These are phyloP conservation scores for Chitala chitala DNA, from an alignment of 2,113 vertebrate genomes.

Conservation along the genomic window DNA sequence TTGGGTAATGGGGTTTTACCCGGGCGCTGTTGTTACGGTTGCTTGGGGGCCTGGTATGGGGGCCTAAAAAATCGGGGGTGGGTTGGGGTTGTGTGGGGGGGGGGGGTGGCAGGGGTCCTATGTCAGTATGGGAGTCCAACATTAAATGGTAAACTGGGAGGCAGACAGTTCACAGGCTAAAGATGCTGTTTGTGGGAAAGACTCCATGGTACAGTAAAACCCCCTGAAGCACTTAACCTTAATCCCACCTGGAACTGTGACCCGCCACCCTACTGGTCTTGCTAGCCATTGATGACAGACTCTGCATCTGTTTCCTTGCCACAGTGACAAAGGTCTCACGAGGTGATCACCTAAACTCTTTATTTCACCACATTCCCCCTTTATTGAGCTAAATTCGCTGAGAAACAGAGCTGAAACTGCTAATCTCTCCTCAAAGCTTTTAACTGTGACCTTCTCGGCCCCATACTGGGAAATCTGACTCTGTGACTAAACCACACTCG, in stretches of 20 bases:
- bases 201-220: not conserved
- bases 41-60: not conserved
- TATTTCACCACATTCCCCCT: conserved; percentile 5
- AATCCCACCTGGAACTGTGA: not conserved
- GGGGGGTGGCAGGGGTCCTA: too few relatives aligned
- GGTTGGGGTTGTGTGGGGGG: too few relatives aligned
- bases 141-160: too few relatives aligned
- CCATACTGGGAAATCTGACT: not conserved
- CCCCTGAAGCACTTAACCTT: not conserved
- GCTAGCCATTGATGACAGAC: too few relatives aligned
- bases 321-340: not conserved
- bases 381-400: not conserved
- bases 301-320: not conserved
- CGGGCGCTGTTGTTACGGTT: too few relatives aligned
- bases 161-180: too few relatives aligned
- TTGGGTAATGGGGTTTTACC: not conserved
- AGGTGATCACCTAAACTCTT: conserved; percentile 7
- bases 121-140: too few relatives aligned
- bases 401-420: not conserved
- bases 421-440: conserved; percentile 5
- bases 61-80: too few relatives aligned
- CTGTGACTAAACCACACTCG: not conserved
- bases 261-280: not conserved
- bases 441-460: not conserved
- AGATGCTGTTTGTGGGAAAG: too few relatives aligned